Base-by-base conservation (phyloP, 2,797 vertebrate genomes). In the Ambastaia sidthimunki region DNA sequence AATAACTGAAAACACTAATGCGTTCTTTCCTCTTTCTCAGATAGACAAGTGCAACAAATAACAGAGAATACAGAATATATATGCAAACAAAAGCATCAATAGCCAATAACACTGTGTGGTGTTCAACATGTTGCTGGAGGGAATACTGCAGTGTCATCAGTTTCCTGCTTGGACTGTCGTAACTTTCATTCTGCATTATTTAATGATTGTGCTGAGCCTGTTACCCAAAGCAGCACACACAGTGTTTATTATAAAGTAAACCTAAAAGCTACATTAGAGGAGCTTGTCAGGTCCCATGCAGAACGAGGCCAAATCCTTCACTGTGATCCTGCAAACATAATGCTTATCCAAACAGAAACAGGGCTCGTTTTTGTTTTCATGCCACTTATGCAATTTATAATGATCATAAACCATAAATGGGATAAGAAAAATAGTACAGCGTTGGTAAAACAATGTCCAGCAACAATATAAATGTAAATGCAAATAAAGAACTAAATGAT, bases 261-360 rank as follows among this genome's bases (percentile, higher is more conserved):
- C 69, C 72, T 72, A 79, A 79, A 79, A 72, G 69, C 68, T 34
- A 72, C 68, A 71, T 78, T 78, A 78, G 10, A 78, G 16, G 16
- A 37, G 23, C 59, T 44, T 66, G 77, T 66, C 69, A 79, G 48
- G 54, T 47, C 47, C 16, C 7, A 72, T 65, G 11, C 69, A 66
- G 69, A 28, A 72, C 6, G 34, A 41, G 48, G 69, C 59, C 77
- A 71, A 66, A 72, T 62, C 31, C 21, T 52, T 71, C 28, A 65
- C 62, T 19, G 28, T 18, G 28, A 62, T 31, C 59, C 59, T 7
- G 4, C 60, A 44, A 55, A 78, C 34, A 7, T 37, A 37, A 37
- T 37, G 69, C n/a, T 16, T 60, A 70, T 70, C 28, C 69, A 79
- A 28, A 37, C 28, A 65, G 47, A 62, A 78, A 68, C 37, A 60